These are phyloP conservation scores for Lampris incognitus DNA, from an alignment of 2,113 vertebrate genomes.

Conservation along the genomic window DNA sequence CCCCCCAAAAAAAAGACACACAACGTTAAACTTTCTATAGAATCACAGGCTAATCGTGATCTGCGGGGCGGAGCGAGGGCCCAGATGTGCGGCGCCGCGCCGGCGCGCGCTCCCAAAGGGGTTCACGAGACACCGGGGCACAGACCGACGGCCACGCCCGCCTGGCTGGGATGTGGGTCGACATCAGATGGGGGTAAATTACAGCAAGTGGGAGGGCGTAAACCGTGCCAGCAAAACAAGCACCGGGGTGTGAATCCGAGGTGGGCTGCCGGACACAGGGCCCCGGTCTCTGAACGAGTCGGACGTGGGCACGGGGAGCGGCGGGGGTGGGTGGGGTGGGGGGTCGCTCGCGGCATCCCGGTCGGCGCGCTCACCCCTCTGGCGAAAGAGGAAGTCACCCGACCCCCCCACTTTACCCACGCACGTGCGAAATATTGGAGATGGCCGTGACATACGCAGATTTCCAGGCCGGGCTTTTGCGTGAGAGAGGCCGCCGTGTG, in stretches of 20 bases:
- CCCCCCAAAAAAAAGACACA: constrained; percentile 34
- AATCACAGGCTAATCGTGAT: constrained; percentile 17
- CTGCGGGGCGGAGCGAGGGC: background rate
- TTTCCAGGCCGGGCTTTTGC: constrained; percentile 29
- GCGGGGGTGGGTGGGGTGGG: no score
- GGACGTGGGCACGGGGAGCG: constrained; percentile 26
- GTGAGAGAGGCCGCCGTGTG: constrained; percentile 50
- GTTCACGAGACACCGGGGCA: no score
- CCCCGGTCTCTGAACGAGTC: constrained; percentile 1
- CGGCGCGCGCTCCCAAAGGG: no score
- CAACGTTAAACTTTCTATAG: constrained; percentile 23
- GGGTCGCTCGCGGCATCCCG: background rate
- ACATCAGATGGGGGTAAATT: no score
- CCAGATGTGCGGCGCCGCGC: no score
- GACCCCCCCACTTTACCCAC: constrained; percentile 51
- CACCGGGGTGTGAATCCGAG: background rate
- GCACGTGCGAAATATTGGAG: constrained; percentile 75
- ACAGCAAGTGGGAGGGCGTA: background rate
- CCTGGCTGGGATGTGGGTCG: no score
- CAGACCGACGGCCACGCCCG: no score
- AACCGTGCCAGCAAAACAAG: background rate
- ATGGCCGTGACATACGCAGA: constrained; percentile 64
- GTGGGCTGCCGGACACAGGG: background rate
- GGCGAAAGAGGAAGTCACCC: constrained; percentile 52
- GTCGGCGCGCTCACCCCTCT: background rate